phyloP scores from a whole-genome alignment of 2,113 vertebrate species.

The Tychaedon coryphoeus region DNA sequence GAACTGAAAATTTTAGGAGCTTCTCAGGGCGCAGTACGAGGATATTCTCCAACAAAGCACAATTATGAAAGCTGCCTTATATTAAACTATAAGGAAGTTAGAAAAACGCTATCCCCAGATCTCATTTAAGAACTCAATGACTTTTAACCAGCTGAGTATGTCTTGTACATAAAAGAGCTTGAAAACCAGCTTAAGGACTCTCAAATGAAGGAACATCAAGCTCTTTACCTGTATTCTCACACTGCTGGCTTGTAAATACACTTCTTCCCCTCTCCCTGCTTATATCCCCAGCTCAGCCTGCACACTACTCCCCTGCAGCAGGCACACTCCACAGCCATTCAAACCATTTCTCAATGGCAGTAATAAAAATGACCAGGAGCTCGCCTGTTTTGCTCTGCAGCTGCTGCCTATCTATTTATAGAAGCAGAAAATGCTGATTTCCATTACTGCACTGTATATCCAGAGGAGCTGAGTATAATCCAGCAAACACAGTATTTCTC shows the following conservation, averaged over 20 bases:
- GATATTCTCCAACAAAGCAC: not conserved
- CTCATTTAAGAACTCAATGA: not conserved
- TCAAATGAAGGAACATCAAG: not conserved
- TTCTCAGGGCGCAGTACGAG: not conserved
- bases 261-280: not conserved
- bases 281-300: not conserved
- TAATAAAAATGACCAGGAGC: constrained; percentile 26
- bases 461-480: not conserved
- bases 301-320: not conserved
- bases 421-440: constrained; percentile 37
- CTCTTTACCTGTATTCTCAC: not conserved
- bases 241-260: not conserved
- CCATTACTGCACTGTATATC: not conserved
- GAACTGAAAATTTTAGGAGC: not conserved
- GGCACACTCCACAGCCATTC: not conserved
- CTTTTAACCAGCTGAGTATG: not conserved
- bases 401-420: constrained; percentile 6
- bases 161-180: not conserved
- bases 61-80: not conserved
- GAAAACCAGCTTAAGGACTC: not conserved
- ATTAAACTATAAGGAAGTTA: not conserved
- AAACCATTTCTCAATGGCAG: not conserved
- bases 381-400: not conserved
- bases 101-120: not conserved
- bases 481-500: not conserved